These are phyloP conservation scores for Nasonovia ribisnigri DNA, from an alignment of 2,888 invertebrate genomes.

Conservation along the genomic window DNA sequence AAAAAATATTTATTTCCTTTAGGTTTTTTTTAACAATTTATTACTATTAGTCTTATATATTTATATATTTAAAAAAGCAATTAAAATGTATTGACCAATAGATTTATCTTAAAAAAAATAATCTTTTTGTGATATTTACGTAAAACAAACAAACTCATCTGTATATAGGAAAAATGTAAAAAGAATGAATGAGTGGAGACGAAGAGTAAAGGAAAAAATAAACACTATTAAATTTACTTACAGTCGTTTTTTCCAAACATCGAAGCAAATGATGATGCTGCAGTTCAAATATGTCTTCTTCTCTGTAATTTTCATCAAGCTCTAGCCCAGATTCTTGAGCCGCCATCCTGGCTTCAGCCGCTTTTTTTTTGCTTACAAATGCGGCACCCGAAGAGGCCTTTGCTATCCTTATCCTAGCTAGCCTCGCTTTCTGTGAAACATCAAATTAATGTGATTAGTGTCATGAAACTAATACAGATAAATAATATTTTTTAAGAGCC, in stretches of 20 bases:
- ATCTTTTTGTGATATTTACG: neutral
- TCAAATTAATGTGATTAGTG: neutral
- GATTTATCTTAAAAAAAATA: neutral
- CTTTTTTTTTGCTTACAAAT: slow-evolving; percentile 98
- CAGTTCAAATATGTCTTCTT: slow-evolving; percentile 98
- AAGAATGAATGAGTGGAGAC: neutral
- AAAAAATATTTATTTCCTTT: neutral
- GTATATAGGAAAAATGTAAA: neutral
- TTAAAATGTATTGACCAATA: neutral
- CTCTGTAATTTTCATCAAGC: slow-evolving; percentile 87
- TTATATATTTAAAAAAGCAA: neutral
- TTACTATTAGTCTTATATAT: neutral
- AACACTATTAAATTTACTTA: slow-evolving; percentile 71
- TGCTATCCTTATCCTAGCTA: slow-evolving; percentile 97
- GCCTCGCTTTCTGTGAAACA: slow-evolving; percentile 93
- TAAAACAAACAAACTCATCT: slow-evolving; percentile 26
- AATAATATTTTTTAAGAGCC: neutral
- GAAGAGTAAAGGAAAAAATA: slow-evolving; percentile 28
- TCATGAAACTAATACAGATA: neutral
- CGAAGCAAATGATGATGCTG: slow-evolving; percentile 98
- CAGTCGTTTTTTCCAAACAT: slow-evolving; percentile 98
- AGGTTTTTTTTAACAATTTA: neutral
- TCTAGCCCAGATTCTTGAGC: slow-evolving; percentile 94
- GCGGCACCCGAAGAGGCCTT: slow-evolving; percentile 99
- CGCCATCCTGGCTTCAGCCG: slow-evolving; percentile 93